Percentiles rank a stretch among this genome's conserved stretches.
Conservation (phyloP, 1,140 invertebrate species). For the Cotesia typhae region DNA sequence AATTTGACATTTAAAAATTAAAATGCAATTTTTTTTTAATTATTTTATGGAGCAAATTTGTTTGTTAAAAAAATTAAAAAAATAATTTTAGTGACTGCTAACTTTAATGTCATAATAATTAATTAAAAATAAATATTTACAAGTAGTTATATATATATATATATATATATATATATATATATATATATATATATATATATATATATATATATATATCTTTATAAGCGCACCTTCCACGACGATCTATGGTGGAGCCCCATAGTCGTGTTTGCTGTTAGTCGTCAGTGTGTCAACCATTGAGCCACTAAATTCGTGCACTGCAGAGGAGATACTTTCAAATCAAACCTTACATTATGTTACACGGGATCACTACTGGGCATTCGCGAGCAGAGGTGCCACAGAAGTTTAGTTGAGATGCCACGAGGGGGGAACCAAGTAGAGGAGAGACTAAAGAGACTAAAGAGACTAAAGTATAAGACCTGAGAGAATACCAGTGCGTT, state of each 20-base stretch:
- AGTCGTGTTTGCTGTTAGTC: constrained; percentile 48
- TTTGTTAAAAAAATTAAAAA: constrained; percentile 24
- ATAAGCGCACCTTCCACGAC: constrained; percentile 53
- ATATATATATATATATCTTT: too few relatives aligned
- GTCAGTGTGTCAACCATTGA: constrained; percentile 51
- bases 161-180: too few relatives aligned
- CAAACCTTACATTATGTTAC: constrained; percentile 7
- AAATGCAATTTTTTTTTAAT: neutral
- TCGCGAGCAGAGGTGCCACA: constrained; percentile 10
- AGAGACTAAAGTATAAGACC: constrained; percentile 3
- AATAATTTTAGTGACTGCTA: constrained; percentile 32
- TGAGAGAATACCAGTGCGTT: constrained; percentile 38
- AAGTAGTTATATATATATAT: too few relatives aligned
- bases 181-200: too few relatives aligned
- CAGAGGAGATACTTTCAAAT: constrained; percentile 8
- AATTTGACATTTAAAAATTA: neutral
- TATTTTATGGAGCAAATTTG: too few relatives aligned
- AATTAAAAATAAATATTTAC: constrained; percentile 19
- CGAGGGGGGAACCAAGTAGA: neutral
- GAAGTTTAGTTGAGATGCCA: neutral
- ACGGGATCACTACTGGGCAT: constrained; percentile 16
- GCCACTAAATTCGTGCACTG: constrained; percentile 30
- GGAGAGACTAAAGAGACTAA: constrained; percentile 14
- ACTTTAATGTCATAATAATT: too few relatives aligned
- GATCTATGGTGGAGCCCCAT: constrained; percentile 54